Conservation (phyloP, 2,888 invertebrate species). For the Plagodis pulveraria region DNA sequence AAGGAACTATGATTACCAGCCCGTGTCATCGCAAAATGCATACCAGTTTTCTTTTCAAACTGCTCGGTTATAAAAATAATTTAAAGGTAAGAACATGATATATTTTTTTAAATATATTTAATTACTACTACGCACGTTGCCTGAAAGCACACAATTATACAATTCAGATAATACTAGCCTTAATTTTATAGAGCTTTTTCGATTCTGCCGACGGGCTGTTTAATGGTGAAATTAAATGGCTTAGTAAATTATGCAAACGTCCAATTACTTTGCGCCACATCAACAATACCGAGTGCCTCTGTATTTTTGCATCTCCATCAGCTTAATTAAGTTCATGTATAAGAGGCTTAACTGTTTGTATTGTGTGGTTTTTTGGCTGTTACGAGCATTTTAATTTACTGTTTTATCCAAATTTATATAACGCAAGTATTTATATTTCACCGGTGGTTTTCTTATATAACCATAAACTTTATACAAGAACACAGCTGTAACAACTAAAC, state of each 20-base stretch:
- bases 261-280: slow-evolving; percentile 38
- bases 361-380: too few relatives aligned
- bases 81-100: too few relatives aligned
- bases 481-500: too few relatives aligned
- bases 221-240: slow-evolving; percentile 33
- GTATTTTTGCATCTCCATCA: slow-evolving; percentile 30
- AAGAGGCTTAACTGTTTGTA: slow-evolving; percentile 7
- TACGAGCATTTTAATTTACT: not conserved
- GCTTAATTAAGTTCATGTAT: slow-evolving; percentile 22
- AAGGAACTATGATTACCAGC: too few relatives aligned
- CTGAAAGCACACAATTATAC: not conserved
- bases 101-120: too few relatives aligned
- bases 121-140: not conserved
- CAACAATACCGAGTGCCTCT: slow-evolving; percentile 27
- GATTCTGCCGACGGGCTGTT: slow-evolving; percentile 23
- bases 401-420: not conserved
- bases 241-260: slow-evolving; percentile 32
- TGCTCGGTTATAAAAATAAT: too few relatives aligned
- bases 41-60: too few relatives aligned
- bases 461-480: too few relatives aligned
- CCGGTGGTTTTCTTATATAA: too few relatives aligned
- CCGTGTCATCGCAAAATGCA: too few relatives aligned
- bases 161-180: not conserved
- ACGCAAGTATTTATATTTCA: too few relatives aligned
- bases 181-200: not conserved